Conservation (phyloP, 2,113 vertebrate genomes). For the Picathartes gymnocephalus region DNA sequence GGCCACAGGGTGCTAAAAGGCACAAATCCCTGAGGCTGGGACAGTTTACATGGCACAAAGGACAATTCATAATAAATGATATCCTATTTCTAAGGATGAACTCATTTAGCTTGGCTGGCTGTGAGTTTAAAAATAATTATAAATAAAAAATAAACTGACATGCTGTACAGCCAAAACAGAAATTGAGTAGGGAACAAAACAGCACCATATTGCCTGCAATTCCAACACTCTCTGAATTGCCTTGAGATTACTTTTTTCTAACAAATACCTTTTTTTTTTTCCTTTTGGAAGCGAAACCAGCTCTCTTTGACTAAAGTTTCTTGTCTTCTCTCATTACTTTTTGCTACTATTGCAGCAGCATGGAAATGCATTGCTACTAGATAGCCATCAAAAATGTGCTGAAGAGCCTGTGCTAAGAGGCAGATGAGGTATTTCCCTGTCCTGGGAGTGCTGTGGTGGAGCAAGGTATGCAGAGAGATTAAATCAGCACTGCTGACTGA, state of each 20-base stretch:
- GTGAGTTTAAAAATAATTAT: neutral
- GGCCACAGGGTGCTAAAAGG: neutral
- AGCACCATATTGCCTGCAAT: neutral
- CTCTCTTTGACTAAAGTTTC: neutral
- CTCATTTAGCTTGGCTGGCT: neutral
- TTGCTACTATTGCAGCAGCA: neutral
- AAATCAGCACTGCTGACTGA: neutral
- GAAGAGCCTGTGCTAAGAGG: neutral
- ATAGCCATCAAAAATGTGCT: neutral
- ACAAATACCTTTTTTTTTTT: neutral
- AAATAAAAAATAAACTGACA: slow-evolving; percentile 7
- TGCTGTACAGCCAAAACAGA: neutral
- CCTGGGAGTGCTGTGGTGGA: neutral
- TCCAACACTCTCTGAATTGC: neutral
- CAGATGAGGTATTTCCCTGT: neutral
- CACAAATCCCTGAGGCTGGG: neutral
- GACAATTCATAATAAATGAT: neutral
- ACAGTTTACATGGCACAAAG: neutral
- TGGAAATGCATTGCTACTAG: neutral
- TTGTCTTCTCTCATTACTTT: neutral
- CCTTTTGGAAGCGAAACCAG: neutral
- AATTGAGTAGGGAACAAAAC: neutral
- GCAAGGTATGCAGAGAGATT: neutral
- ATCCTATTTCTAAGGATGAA: neutral
- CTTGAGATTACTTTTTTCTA: neutral